Percentiles rank a stretch among this genome's conserved stretches.
These are phyloP conservation scores for Globia sparganii DNA, from an alignment of 2,888 invertebrate genomes.

Conservation along the genomic window DNA sequence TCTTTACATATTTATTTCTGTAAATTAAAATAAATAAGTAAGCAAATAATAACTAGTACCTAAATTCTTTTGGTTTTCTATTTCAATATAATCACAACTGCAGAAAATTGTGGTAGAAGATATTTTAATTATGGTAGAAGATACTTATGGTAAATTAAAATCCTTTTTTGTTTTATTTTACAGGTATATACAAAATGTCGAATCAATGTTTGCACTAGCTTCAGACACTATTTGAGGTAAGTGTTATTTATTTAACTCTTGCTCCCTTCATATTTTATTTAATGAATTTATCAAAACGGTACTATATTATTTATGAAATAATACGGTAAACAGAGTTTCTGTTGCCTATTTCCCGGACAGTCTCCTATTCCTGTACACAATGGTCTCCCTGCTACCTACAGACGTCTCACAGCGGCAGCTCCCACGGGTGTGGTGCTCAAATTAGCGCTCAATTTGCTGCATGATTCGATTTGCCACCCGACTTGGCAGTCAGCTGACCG, in stretches of 20 bases:
- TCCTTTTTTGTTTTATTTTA: not conserved
- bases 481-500: slow-evolving; percentile 69
- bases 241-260: not conserved
- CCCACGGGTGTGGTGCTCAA: slow-evolving; percentile 83
- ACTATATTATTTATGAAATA: not conserved
- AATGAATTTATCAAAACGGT: not conserved
- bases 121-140: too few relatives aligned
- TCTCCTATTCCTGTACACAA: not conserved
- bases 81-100: too few relatives aligned
- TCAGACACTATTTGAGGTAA: not conserved
- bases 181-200: not conserved
- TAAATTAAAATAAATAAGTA: too few relatives aligned
- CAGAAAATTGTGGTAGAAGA: too few relatives aligned
- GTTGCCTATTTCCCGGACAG: not conserved
- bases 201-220: too few relatives aligned
- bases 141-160: too few relatives aligned
- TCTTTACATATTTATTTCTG: too few relatives aligned
- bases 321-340: not conserved
- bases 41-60: too few relatives aligned
- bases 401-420: slow-evolving; percentile 74
- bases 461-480: slow-evolving; percentile 86
- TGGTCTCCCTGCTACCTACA: slow-evolving; percentile 61
- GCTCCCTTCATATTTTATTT: not conserved
- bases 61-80: too few relatives aligned
- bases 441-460: slow-evolving; percentile 87